Percentiles rank a stretch among this genome's conserved stretches.
These are phyloP conservation scores for Poliocrania exsul DNA, from an alignment of 2,797 vertebrate species.

Conservation along the genomic window DNA sequence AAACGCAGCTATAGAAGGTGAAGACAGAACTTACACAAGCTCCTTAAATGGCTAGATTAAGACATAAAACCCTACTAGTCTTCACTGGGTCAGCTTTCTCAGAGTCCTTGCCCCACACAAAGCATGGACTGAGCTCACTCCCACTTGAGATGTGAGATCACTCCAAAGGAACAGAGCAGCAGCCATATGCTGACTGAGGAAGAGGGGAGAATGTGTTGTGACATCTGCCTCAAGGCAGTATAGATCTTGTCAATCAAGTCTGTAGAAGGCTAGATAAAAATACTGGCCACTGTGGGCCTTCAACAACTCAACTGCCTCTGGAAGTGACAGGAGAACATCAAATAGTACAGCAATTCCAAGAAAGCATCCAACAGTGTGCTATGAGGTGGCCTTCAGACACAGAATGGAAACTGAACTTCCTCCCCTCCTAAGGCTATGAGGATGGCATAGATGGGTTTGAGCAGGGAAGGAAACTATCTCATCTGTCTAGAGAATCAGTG, in stretches of 20 bases:
- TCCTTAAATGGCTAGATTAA: conserved; percentile 22
- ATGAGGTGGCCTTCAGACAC: background rate
- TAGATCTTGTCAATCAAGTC: background rate
- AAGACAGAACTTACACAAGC: background rate
- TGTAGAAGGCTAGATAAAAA: conserved; percentile 14
- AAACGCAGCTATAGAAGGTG: background rate
- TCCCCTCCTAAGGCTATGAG: accelerated
- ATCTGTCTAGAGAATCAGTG: background rate
- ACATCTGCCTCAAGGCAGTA: conserved; percentile 24
- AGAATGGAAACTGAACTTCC: background rate
- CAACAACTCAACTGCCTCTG: background rate
- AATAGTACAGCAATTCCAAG: background rate
- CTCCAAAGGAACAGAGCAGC: background rate
- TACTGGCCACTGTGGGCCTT: background rate
- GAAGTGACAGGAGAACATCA: background rate
- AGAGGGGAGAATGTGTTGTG: conserved; percentile 5
- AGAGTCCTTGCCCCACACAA: background rate
- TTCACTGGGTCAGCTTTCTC: background rate
- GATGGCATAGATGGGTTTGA: background rate
- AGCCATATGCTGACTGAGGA: conserved; percentile 1
- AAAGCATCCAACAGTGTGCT: background rate
- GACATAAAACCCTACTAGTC: background rate
- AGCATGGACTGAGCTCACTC: background rate
- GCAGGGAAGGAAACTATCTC: background rate
- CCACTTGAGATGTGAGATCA: background rate